Conservation (phyloP, 2,113 vertebrate genomes). For the Pachypanchax playfairii region DNA sequence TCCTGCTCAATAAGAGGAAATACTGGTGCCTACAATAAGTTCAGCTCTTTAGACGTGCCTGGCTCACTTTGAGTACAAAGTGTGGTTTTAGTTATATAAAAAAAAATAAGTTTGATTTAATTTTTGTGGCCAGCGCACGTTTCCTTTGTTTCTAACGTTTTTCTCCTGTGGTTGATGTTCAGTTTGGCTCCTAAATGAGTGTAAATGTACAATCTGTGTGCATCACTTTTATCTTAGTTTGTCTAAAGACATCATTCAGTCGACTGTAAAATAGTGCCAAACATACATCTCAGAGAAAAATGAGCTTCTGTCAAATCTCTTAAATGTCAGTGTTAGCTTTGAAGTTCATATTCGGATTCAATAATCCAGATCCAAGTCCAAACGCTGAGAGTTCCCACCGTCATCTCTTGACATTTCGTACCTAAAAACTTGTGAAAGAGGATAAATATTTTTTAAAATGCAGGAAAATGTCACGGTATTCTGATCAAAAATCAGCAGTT, state of each 20-base stretch:
- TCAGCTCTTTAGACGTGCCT: slow-evolving; percentile 35
- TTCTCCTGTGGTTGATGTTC: slow-evolving; percentile 24
- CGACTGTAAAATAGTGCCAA: slow-evolving; percentile 32
- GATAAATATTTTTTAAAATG: slow-evolving; percentile 17
- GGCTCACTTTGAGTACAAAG: slow-evolving; percentile 1
- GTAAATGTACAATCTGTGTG: slow-evolving; percentile 34
- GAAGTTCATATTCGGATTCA: slow-evolving; percentile 39
- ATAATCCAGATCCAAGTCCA: not conserved
- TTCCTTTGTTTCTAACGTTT: slow-evolving; percentile 2
- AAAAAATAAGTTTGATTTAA: not conserved
- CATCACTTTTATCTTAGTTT: slow-evolving; percentile 31
- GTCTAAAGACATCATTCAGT: not conserved
- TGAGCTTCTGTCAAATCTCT: slow-evolving; percentile 2
- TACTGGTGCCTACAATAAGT: slow-evolving; percentile 55
- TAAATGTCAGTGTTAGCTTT: slow-evolving; percentile 31
- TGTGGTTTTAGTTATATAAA: slow-evolving; percentile 9
- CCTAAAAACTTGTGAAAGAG: not conserved
- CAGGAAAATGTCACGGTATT: slow-evolving; percentile 35
- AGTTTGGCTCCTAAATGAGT: slow-evolving; percentile 25
- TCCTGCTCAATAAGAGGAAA: slow-evolving; percentile 51
- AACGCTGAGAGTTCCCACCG: not conserved
- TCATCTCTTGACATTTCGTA: slow-evolving; percentile 11
- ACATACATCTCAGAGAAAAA: not conserved
- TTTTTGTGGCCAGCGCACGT: slow-evolving; percentile 23
- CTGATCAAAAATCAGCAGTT: slow-evolving; percentile 21